Conservation (phyloP, 2,888 invertebrate species). For the Nebria salina region DNA sequence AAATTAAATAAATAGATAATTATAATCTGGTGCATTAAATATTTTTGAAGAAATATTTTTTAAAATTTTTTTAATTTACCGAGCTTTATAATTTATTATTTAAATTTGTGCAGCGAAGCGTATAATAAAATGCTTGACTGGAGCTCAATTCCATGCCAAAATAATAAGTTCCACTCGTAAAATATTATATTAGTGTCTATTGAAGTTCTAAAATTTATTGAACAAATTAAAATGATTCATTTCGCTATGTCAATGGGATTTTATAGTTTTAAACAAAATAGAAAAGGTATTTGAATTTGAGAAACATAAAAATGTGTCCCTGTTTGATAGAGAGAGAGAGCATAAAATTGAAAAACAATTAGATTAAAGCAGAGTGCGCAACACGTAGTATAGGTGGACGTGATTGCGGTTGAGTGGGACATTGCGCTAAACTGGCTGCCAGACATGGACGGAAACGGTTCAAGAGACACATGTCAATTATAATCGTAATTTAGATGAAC, state of each 20-base stretch:
- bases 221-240: not conserved
- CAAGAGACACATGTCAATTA: not conserved
- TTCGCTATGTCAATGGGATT: not conserved
- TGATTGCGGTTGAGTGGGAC: not conserved
- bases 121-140: not conserved
- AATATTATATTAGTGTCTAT: not conserved
- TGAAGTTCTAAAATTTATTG: not conserved
- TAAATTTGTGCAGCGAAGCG: not conserved
- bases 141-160: not conserved
- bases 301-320: not conserved
- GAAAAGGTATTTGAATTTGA: too few relatives aligned
- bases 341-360: not conserved
- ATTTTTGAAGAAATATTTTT: not conserved
- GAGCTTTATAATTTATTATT: not conserved
- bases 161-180: not conserved
- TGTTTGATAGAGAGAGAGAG: not conserved
- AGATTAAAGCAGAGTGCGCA: not conserved
- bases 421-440: not conserved
- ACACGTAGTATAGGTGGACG: not conserved
- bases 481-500: not conserved
- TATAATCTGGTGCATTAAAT: not conserved
- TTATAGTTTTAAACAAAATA: too few relatives aligned
- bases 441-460: not conserved
- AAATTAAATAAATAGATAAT: too few relatives aligned
- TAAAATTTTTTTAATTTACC: not conserved